These are phyloP conservation scores for Sebastes goodei DNA, from an alignment of 2,797 vertebrate species.

Conservation along the genomic window DNA sequence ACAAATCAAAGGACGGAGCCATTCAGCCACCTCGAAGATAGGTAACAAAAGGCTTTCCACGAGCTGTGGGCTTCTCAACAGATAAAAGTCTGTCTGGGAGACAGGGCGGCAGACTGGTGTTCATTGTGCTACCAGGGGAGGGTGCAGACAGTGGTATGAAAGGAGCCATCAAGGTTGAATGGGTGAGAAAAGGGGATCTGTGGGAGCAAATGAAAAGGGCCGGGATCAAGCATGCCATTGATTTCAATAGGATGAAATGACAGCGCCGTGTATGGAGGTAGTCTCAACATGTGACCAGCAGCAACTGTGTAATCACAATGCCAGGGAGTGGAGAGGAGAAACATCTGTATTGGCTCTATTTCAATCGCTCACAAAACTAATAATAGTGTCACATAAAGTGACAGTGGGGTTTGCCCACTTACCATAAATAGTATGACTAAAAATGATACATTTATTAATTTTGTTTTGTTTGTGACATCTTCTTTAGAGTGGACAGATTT, in stretches of 20 bases:
- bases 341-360: constrained; percentile 42
- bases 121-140: constrained; percentile 79
- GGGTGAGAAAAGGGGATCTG: constrained; percentile 79
- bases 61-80: constrained; percentile 78
- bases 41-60: constrained; percentile 82
- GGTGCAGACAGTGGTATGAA: constrained; percentile 80
- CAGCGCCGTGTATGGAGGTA: constrained; percentile 57
- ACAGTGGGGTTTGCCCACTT: not conserved
- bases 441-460: not conserved
- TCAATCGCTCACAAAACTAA: constrained; percentile 24
- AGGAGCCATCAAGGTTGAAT: constrained; percentile 84
- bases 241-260: constrained; percentile 76
- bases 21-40: constrained; percentile 78
- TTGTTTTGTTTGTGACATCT: not conserved
- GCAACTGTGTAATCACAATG: constrained; percentile 70
- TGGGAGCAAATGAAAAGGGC: constrained; percentile 78
- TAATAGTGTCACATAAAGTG: constrained; percentile 3
- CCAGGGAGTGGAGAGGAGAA: constrained; percentile 25
- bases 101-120: constrained; percentile 73
- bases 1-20: constrained; percentile 79
- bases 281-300: constrained; percentile 72
- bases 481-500: not conserved
- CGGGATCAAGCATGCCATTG: constrained; percentile 74
- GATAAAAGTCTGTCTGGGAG: constrained; percentile 83
- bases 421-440: not conserved